phyloP scores from a whole-genome alignment of 1,140 invertebrate species.

The Aphaenogaster ashmeadi region DNA sequence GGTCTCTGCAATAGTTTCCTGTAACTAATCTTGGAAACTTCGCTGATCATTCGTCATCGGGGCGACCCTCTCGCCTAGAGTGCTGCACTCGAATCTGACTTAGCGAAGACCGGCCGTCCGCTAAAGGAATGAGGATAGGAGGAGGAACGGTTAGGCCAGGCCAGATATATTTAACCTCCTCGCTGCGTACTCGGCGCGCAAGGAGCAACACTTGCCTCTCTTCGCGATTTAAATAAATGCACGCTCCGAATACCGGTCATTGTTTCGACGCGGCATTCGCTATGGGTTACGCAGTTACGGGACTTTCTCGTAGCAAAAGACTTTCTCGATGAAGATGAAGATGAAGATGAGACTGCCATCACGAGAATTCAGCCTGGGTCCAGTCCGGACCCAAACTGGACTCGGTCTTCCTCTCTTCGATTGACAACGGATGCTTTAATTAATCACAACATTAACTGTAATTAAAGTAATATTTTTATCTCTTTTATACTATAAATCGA shows the following conservation, averaged over 20 bases:
- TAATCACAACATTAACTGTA: not conserved
- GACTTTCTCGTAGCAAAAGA: slow-evolving; percentile 35
- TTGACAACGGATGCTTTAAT: not conserved
- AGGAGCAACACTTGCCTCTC: slow-evolving; percentile 80
- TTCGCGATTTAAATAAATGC: slow-evolving; percentile 85
- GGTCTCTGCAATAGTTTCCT: slow-evolving; percentile 1
- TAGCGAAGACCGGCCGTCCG: slow-evolving; percentile 58
- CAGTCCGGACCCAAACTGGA: not conserved
- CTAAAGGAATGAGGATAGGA: slow-evolving; percentile 75
- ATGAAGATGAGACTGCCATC: slow-evolving; percentile 18
- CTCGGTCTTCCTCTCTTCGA: not conserved
- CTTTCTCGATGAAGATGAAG: slow-evolving; percentile 37
- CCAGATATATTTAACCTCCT: slow-evolving; percentile 83
- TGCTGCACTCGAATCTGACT: slow-evolving; percentile 59
- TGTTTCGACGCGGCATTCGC: slow-evolving; percentile 73
- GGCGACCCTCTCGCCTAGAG: slow-evolving; percentile 13
- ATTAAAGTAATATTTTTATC: not conserved
- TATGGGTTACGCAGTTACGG: slow-evolving; percentile 29
- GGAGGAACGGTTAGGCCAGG: slow-evolving; percentile 71
- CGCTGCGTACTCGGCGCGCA: slow-evolving; percentile 75
- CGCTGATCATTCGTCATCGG: slow-evolving; percentile 45
- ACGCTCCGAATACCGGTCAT: slow-evolving; percentile 81
- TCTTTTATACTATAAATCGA: not conserved
- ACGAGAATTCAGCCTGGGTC: not conserved
- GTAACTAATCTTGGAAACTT: slow-evolving; percentile 45